phyloP scores from a whole-genome alignment of 1,140 invertebrate genomes.

The Parapsyche elsis region DNA sequence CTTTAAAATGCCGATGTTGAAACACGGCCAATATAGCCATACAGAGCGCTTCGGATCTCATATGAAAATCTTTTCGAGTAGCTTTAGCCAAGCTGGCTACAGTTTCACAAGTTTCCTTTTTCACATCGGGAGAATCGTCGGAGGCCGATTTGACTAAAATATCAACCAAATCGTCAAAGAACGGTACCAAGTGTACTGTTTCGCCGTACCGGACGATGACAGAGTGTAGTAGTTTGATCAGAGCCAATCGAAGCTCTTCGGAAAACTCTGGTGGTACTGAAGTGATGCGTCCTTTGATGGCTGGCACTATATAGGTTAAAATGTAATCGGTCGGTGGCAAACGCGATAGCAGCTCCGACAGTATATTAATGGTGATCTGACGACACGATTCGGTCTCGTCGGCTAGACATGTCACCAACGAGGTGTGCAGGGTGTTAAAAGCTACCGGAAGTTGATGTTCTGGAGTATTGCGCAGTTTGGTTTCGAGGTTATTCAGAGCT shows the following conservation, averaged over 20 bases:
- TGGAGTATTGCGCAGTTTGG: neutral
- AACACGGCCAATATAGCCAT: constrained; percentile 79
- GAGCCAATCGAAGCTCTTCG: constrained; percentile 84
- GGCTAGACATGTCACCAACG: neutral
- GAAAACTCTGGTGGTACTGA: constrained; percentile 76
- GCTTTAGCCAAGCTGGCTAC: constrained; percentile 73
- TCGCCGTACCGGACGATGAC: constrained; percentile 75
- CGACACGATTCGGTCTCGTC: constrained; percentile 20
- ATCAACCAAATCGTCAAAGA: constrained; percentile 79
- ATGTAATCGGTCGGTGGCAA: constrained; percentile 73
- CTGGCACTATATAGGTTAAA: constrained; percentile 80
- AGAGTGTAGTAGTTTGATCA: constrained; percentile 73
- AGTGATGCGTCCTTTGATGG: constrained; percentile 80
- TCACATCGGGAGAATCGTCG: constrained; percentile 83
- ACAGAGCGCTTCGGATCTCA: constrained; percentile 76
- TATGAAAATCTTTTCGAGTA: constrained; percentile 78
- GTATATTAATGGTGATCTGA: neutral
- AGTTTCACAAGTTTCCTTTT: constrained; percentile 79
- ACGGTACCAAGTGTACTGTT: constrained; percentile 69
- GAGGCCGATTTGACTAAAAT: constrained; percentile 78
- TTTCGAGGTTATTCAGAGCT: neutral
- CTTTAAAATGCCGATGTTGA: constrained; percentile 83
- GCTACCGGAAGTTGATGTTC: constrained; percentile 2
- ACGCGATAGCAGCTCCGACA: constrained; percentile 58
- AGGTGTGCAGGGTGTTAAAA: neutral